Conservation (phyloP, 35 echinoderm and acorn worm genomes). For the Heliocidaris tuberculata region DNA sequence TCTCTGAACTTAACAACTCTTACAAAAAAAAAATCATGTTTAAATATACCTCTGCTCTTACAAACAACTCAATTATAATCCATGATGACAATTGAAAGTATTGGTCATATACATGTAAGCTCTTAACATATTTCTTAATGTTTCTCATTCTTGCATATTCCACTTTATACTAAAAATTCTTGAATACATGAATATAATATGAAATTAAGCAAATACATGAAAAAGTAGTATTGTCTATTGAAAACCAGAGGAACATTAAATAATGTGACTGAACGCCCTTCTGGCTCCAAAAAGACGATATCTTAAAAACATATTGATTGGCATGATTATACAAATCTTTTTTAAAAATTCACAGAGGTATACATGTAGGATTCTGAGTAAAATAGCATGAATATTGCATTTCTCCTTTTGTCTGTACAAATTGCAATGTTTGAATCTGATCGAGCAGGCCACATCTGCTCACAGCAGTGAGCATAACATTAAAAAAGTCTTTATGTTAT, state of each 20-base stretch:
- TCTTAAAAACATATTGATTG: not conserved
- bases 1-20: not conserved
- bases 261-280: no score
- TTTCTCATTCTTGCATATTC: not conserved
- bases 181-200: slow-evolving; percentile 13
- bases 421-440: not conserved
- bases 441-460: not conserved
- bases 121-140: not conserved
- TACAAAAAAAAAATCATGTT: not conserved
- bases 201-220: not conserved
- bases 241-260: no score
- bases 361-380: not conserved
- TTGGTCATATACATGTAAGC: no score
- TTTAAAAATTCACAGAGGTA: not conserved
- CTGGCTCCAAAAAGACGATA: not conserved
- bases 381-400: not conserved
- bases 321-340: not conserved
- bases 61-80: not conserved
- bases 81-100: no score
- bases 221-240: no score
- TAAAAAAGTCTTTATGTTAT: no score
- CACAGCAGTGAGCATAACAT: not conserved
- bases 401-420: not conserved
- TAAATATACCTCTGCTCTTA: not conserved
- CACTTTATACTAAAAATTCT: not conserved